A percentile compares a stretch with the other conserved stretches of the same genome.
Conservation (phyloP, 2,797 vertebrate species). For the Cichlasoma orientale region DNA sequence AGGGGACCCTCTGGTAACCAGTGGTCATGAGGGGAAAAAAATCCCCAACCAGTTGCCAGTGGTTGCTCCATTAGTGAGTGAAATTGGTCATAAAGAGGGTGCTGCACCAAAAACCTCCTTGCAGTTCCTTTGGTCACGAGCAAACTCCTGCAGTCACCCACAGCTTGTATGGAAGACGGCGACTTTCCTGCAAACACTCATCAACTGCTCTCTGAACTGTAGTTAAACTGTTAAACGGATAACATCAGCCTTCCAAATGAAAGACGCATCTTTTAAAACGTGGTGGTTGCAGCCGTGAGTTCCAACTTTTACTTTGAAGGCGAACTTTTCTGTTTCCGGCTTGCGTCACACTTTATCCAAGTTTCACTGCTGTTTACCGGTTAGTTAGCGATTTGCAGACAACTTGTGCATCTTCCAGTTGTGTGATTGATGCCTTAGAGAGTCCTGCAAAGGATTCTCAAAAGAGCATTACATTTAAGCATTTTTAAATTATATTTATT, state of each 20-base stretch:
- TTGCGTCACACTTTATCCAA: not conserved
- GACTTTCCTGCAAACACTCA: not conserved
- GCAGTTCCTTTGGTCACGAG: not conserved
- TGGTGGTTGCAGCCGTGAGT: not conserved
- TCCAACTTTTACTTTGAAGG: not conserved
- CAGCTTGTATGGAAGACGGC: not conserved
- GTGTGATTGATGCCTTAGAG: not conserved
- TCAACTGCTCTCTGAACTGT: not conserved
- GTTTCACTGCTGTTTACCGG: not conserved
- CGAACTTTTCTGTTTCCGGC: not conserved
- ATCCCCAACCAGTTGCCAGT: fast-evolving
- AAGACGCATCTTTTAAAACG: not conserved
- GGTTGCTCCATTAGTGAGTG: not conserved
- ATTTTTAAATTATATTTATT: not conserved
- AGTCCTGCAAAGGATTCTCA: not conserved
- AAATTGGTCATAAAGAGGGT: not conserved
- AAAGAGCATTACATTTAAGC: not conserved
- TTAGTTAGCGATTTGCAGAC: not conserved
- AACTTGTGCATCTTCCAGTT: not conserved
- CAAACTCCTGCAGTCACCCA: not conserved
- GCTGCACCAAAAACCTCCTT: not conserved
- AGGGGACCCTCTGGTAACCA: not conserved
- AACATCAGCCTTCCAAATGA: not conserved
- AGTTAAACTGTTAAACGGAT: not conserved
- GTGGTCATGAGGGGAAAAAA: fast-evolving